Evolutionary conservation across 2,888 invertebrate genomes (phyloP).

Genomic region (Stictocephala bisonia): DNA sequence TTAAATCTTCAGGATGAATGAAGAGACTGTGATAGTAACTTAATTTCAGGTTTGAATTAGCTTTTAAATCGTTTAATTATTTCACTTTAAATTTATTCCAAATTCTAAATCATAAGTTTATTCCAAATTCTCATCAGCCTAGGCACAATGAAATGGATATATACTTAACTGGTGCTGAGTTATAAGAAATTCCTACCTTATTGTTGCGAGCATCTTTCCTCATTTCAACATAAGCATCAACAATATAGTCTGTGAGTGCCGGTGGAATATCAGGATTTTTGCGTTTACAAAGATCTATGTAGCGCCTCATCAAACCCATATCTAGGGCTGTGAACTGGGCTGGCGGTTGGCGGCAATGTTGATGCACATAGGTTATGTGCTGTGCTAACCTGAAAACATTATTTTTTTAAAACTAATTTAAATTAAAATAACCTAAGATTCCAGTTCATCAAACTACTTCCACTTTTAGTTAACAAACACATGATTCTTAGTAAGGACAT

Average conservation of each 20-base stretch:
- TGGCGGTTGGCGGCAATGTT: constrained; percentile 89
- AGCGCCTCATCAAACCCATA: constrained; percentile 94
- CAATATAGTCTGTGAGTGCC: constrained; percentile 88
- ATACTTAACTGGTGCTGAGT: no score
- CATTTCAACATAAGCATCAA: constrained; percentile 65
- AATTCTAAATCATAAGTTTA: no score
- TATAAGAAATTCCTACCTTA: constrained; percentile 5
- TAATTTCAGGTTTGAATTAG: no score
- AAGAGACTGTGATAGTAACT: no score
- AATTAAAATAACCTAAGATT: constrained; percentile 9
- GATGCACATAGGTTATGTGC: constrained; percentile 98
- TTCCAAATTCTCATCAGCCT: no score
- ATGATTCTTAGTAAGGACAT: no score
- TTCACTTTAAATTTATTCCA: no score
- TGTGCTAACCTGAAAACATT: constrained; percentile 77
- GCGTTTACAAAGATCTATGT: constrained; percentile 90
- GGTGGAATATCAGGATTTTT: constrained; percentile 90
- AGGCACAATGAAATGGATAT: background rate
- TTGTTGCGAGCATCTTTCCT: constrained; percentile 52
- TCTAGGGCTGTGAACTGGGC: constrained; percentile 77
- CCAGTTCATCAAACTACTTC: no score
- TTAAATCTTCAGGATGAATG: no score
- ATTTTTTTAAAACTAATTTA: background rate
- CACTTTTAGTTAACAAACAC: no score
- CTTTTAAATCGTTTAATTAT: no score